phyloP scores from a whole-genome alignment of 2,113 vertebrate species.

The Halichoeres trimaculatus region DNA sequence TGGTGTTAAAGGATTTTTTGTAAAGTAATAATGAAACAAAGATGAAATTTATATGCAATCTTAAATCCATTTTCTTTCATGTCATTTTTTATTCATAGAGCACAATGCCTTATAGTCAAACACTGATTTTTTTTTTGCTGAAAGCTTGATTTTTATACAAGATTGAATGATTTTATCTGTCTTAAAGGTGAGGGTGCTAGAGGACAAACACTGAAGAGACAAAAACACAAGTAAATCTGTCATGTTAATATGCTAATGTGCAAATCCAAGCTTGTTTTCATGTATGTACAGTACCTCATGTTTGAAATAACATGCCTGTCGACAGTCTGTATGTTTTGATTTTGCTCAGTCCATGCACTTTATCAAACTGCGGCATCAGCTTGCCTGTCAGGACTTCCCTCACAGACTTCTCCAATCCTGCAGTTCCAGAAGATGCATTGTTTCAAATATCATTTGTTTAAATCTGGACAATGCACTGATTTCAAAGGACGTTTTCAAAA shows the following conservation, averaged over 20 bases:
- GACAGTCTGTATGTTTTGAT: conserved; percentile 5
- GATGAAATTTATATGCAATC: neutral
- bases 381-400: neutral
- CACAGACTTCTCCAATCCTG: neutral
- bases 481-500: neutral
- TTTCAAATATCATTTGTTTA: neutral
- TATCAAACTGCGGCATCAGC: neutral
- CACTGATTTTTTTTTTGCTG: conserved; percentile 1
- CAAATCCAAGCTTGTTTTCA: conserved; percentile 4
- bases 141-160: conserved; percentile 13
- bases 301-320: conserved; percentile 6
- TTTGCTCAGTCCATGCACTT: conserved; percentile 31
- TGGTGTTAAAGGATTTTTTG: neutral
- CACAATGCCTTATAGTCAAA: neutral
- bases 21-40: neutral
- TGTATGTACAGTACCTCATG: conserved; percentile 20
- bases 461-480: neutral
- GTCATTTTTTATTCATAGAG: neutral
- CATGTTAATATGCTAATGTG: neutral
- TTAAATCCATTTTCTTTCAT: neutral
- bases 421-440: neutral
- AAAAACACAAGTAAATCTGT: conserved; percentile 15
- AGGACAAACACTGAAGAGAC: conserved; percentile 30
- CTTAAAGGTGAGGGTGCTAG: conserved; percentile 25
- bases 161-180: neutral